A percentile compares a stretch with the other conserved stretches of the same genome.
phyloP scores from a whole-genome alignment of 2,888 invertebrate species.

The Andrena bucephala region DNA sequence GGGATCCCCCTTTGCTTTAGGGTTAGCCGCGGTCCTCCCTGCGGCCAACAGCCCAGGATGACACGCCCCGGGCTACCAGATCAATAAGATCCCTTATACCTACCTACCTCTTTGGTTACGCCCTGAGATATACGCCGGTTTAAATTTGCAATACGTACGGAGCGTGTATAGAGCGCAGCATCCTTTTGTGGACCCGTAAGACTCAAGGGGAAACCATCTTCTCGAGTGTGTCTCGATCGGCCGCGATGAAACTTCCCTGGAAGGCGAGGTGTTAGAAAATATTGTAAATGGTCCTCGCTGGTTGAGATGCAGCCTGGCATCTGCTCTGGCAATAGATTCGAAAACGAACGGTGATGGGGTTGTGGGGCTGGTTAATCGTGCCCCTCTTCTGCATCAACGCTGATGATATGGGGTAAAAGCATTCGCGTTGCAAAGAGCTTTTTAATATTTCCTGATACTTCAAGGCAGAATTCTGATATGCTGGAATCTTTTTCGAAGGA shows the following conservation, averaged over 20 bases:
- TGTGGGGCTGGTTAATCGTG: neutral
- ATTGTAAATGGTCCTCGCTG: neutral
- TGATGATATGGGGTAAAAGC: neutral
- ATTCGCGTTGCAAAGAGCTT: neutral
- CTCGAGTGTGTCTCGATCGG: conserved; percentile 38
- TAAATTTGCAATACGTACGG: conserved; percentile 63
- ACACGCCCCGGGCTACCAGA: conserved; percentile 85
- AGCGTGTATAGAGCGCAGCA: conserved; percentile 24
- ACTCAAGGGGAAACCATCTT: conserved; percentile 34
- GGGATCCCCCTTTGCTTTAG: conserved; percentile 82
- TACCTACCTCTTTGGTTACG: conserved; percentile 80
- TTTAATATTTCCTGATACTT: neutral
- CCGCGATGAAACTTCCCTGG: conserved; percentile 26
- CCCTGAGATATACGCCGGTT: conserved; percentile 77
- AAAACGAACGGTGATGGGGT: neutral
- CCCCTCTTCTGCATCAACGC: neutral
- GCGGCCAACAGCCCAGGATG: conserved; percentile 85
- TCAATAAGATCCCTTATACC: conserved; percentile 84
- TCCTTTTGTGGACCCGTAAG: conserved; percentile 39
- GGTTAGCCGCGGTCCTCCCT: conserved; percentile 85
- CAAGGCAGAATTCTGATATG: neutral
- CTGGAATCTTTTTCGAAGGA: too few relatives aligned
- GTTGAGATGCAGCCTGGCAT: neutral
- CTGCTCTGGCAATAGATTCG: neutral
- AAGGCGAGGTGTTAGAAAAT: conserved; percentile 13